These are phyloP conservation scores for Amblyopsis rosae DNA, from an alignment of 2,113 vertebrate genomes.

Conservation along the genomic window DNA sequence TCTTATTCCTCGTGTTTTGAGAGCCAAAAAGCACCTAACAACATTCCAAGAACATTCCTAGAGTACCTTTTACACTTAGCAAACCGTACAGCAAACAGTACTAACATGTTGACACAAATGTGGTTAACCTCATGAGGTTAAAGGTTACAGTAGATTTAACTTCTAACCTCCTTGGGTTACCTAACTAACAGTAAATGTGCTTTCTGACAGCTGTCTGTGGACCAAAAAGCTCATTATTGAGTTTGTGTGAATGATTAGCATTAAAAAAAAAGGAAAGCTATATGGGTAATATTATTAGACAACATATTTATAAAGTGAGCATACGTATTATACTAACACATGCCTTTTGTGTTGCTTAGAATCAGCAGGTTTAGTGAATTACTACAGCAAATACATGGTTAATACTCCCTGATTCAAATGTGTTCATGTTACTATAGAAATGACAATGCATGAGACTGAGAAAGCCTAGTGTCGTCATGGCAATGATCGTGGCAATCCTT, in stretches of 20 bases:
- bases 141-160: background rate
- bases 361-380: too few species aligned
- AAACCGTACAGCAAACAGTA: conserved; percentile 9
- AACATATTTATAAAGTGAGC: background rate
- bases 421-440: too few species aligned
- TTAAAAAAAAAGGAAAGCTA: background rate
- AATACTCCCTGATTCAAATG: too few species aligned
- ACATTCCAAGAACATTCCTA: conserved; percentile 60
- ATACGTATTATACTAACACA: too few species aligned
- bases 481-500: background rate
- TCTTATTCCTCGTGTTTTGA: conserved; percentile 38
- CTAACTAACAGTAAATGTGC: conserved; percentile 18
- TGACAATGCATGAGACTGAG: too few species aligned
- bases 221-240: conserved; percentile 31
- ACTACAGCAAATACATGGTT: too few species aligned
- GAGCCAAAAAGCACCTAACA: conserved; percentile 47
- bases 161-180: background rate
- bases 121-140: conserved; percentile 6
- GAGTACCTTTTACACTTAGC: conserved; percentile 1
- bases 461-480: too few species aligned
- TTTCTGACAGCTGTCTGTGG: conserved; percentile 30
- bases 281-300: background rate
- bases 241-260: conserved; percentile 31
- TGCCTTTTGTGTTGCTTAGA: too few species aligned
- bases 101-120: conserved; percentile 18